A percentile compares a stretch with the other conserved stretches of the same genome.
These are phyloP conservation scores for Lepisosteus oculatus DNA, from an alignment of 2,113 vertebrate genomes.

Conservation along the genomic window DNA sequence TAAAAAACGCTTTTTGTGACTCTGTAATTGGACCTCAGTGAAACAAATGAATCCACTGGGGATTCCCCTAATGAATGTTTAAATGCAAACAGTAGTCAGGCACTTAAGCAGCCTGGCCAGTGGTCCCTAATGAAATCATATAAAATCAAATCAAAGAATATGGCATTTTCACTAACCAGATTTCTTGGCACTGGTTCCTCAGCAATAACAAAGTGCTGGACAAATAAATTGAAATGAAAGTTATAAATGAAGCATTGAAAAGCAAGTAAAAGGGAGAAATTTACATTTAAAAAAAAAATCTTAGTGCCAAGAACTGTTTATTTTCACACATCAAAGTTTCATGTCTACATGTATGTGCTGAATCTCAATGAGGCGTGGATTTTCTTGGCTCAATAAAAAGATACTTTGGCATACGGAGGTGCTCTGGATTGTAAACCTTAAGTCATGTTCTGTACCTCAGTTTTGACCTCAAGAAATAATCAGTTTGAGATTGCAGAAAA, in stretches of 20 bases:
- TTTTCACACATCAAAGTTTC: constrained; percentile 67
- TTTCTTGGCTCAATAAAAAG: constrained; percentile 32
- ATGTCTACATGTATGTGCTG: constrained; percentile 39
- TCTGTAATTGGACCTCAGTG: constrained; percentile 90
- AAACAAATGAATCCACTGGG: constrained; percentile 91
- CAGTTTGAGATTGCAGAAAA: too few relatives aligned
- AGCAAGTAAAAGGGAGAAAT: constrained; percentile 32
- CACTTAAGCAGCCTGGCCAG: constrained; percentile 71
- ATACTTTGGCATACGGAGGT: constrained; percentile 61
- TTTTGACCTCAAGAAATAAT: too few relatives aligned
- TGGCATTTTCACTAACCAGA: constrained; percentile 87
- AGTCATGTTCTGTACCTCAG: too few relatives aligned
- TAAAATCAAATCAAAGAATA: constrained; percentile 89
- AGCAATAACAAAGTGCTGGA: constrained; percentile 65
- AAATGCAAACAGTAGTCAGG: constrained; percentile 89
- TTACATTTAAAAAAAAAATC: constrained; percentile 19
- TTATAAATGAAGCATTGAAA: constrained; percentile 64
- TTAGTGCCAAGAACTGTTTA: constrained; percentile 63
- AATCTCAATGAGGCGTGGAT: constrained; percentile 61
- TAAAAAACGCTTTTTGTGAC: constrained; percentile 79
- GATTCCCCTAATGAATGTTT: constrained; percentile 88
- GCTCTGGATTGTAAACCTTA: constrained; percentile 47
- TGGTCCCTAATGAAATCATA: constrained; percentile 85
- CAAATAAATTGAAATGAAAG: constrained; percentile 71
- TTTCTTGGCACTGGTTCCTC: constrained; percentile 67